Percentiles rank a stretch among this genome's conserved stretches.
These are phyloP conservation scores for Sebastes paucispinis DNA, from an alignment of 2,797 vertebrate genomes.

Conservation along the genomic window DNA sequence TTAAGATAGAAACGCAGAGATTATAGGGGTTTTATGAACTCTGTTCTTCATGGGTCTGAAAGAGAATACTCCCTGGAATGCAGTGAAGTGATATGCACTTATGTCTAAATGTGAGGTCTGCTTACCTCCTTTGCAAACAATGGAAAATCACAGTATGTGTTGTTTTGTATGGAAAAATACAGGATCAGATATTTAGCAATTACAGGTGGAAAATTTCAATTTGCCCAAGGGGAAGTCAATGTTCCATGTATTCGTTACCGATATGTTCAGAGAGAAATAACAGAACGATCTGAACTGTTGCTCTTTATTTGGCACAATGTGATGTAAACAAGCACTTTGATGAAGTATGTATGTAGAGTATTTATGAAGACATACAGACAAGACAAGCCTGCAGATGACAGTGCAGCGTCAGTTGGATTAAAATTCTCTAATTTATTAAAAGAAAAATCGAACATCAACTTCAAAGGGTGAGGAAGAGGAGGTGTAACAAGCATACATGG, in stretches of 20 bases:
- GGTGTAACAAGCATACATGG: not conserved
- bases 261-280: not conserved
- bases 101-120: constrained; percentile 27
- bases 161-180: constrained; percentile 40
- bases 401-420: not conserved
- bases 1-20: constrained; percentile 16
- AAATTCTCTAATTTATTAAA: not conserved
- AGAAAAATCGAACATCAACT: not conserved
- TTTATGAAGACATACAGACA: not conserved
- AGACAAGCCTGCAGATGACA: not conserved
- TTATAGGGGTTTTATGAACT: constrained; percentile 29
- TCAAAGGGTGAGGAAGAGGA: not conserved
- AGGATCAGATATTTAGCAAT: constrained; percentile 29
- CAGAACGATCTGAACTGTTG: not conserved
- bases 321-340: not conserved
- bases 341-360: not conserved
- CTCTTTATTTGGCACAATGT: not conserved
- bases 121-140: constrained; percentile 35
- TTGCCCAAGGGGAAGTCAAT: constrained; percentile 7
- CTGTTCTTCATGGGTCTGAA: constrained; percentile 15
- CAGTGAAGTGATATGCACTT: not conserved
- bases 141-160: constrained; percentile 29
- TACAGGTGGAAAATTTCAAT: constrained; percentile 46
- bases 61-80: constrained; percentile 20
- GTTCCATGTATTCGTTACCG: constrained; percentile 1